Base-by-base conservation (phyloP, 1,140 invertebrate species). In the Frieseomelitta varia region DNA sequence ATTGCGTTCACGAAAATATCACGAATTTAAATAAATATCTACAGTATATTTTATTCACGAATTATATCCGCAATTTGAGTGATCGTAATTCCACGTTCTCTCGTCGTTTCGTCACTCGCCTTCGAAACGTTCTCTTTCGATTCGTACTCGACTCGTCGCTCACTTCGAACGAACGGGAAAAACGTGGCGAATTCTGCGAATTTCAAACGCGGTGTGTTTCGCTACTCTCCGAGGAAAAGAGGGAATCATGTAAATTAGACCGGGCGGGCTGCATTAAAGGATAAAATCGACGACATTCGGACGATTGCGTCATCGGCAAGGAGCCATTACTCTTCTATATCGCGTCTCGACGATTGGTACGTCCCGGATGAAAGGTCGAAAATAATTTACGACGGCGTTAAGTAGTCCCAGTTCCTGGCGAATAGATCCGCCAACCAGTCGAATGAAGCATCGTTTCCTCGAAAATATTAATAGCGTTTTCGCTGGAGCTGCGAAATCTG, bases 341-440 rank as follows among this genome's bases (percentile, higher is more conserved):
- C 51, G 34, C 61, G 21, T 56, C 51, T 14, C 21, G 2, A 24
- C 30, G 63, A 83, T 65, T 77, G 17, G n/a, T 47, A 69, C 14
- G 17, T 68, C 55, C 55, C n/a, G 34, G 39, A 53, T 6, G 72
- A 82, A 78, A 58, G 56, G 53, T 67, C 55, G 19, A 56, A 77
- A 77, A 58, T 82, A 77, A 76, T 76, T 81, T 53, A 81, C 21
- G n/a, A 74, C 8, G 69, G 73, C 15, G 27, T 73, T 63, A 63
- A 73, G 21, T 51, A 61, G n/a, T 74, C 19, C 19, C 53, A 58
- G 24, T 63, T 71, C 24, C 30, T 63, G 24, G 39, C 39, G 27
- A 12, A n/a, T 53, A 30, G 30, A 30, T 47, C 8, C 39, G 39
- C 39, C 39, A 47, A 47, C 39, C 39, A 47, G 39, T 47, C 39